phyloP scores from a whole-genome alignment of 2,797 vertebrate genomes.

The Leptodactylus fallax region DNA sequence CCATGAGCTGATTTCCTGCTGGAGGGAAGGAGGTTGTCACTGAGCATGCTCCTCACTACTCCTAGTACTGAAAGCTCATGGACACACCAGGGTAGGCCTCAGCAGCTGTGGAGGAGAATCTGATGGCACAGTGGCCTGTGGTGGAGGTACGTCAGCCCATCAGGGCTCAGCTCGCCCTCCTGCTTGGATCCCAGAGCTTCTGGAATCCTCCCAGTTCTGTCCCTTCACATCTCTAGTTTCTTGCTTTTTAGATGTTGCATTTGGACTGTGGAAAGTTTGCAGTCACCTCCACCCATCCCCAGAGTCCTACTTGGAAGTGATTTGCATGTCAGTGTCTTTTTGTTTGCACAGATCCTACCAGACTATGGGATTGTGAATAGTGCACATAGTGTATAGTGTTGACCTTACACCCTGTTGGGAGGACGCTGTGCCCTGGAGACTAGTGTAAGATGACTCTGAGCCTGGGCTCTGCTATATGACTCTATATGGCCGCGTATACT shows the following conservation, averaged over 20 bases:
- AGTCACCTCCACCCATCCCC: slow-evolving; percentile 29
- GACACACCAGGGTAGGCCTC: slow-evolving; percentile 47
- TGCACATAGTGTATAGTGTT: neutral
- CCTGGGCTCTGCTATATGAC: neutral
- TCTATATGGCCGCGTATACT: neutral
- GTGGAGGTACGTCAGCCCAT: slow-evolving; percentile 40
- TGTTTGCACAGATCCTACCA: neutral
- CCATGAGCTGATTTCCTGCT: slow-evolving; percentile 53
- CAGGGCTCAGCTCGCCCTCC: neutral
- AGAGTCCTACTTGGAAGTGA: neutral
- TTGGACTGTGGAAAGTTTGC: slow-evolving; percentile 15
- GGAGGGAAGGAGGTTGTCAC: slow-evolving; percentile 40
- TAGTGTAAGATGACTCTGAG: neutral
- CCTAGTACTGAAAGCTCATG: slow-evolving; percentile 12
- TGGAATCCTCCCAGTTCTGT: neutral
- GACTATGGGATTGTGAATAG: too few species aligned
- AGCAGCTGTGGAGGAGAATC: slow-evolving; percentile 46
- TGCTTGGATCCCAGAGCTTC: neutral
- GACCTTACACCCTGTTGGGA: neutral
- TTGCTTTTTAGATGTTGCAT: neutral
- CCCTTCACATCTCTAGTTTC: neutral
- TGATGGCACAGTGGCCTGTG: neutral
- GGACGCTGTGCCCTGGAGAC: neutral
- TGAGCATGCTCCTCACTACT: slow-evolving; percentile 62
- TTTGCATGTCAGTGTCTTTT: slow-evolving; percentile 4